Conservation (phyloP, 2,797 vertebrate genomes). For the Margarornis squamiger region DNA sequence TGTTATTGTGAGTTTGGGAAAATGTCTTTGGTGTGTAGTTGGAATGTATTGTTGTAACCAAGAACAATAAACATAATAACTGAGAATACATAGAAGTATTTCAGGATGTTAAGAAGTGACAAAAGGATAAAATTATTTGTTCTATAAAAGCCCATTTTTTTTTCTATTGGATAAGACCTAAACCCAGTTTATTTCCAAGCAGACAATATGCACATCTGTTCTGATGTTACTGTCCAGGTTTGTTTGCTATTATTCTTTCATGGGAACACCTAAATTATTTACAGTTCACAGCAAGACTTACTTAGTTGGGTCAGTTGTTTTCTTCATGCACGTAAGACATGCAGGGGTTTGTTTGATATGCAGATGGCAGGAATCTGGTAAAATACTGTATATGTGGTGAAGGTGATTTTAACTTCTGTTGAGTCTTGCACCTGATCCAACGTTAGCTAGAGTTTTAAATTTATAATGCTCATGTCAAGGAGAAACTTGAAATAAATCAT, state of each 20-base stretch:
- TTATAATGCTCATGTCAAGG: slow-evolving; percentile 57
- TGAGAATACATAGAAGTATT: background rate
- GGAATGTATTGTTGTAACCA: slow-evolving; percentile 19
- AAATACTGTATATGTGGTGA: background rate
- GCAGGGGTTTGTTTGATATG: background rate
- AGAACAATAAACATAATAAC: slow-evolving; percentile 22
- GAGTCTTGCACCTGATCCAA: slow-evolving; percentile 54
- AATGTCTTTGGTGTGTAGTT: slow-evolving; percentile 12
- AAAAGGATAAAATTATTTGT: background rate
- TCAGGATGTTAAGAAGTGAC: slow-evolving; percentile 19
- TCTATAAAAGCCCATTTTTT: background rate
- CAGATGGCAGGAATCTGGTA: background rate
- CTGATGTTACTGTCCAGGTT: slow-evolving; percentile 34
- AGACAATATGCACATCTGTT: slow-evolving; percentile 38
- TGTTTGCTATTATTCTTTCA: slow-evolving; percentile 41
- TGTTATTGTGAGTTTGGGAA: background rate
- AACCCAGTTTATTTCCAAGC: background rate
- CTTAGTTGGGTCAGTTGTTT: slow-evolving; percentile 24
- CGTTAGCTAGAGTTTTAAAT: slow-evolving; percentile 54
- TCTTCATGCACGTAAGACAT: background rate
- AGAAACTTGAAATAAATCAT: slow-evolving; percentile 68
- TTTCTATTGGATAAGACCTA: background rate
- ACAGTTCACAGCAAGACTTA: background rate
- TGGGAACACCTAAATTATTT: slow-evolving; percentile 28
- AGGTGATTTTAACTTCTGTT: slow-evolving; percentile 25